phyloP scores from a whole-genome alignment of 2,888 invertebrate genomes.

The Piscicola geometra region DNA sequence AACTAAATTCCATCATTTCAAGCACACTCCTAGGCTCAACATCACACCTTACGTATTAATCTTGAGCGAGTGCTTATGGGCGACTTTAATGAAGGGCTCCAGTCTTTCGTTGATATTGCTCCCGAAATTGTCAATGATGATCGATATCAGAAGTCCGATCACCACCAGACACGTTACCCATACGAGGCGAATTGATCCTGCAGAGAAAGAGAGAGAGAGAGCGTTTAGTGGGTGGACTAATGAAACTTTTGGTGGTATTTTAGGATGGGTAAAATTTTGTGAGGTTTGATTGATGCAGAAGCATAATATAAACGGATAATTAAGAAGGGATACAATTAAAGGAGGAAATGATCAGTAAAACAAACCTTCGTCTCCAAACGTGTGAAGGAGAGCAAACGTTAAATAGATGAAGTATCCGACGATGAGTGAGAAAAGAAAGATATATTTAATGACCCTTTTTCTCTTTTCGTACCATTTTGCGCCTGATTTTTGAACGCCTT shows the following conservation, averaged over 20 bases:
- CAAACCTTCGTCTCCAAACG: conserved; percentile 37
- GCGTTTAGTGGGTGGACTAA: too few relatives aligned
- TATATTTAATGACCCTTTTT: conserved; percentile 18
- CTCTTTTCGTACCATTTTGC: conserved; percentile 27
- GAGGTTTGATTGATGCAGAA: too few relatives aligned
- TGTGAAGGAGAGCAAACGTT: conserved; percentile 46
- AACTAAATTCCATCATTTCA: too few relatives aligned
- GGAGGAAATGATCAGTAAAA: neutral
- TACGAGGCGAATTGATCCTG: conserved; percentile 48
- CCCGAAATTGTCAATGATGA: conserved; percentile 31
- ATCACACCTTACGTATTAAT: conserved; percentile 36
- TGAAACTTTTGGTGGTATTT: too few relatives aligned
- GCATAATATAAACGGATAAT: too few relatives aligned
- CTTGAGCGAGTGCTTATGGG: conserved; percentile 24
- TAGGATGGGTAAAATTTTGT: too few relatives aligned
- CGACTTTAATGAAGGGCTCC: conserved; percentile 20
- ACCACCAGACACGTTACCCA: conserved; percentile 46
- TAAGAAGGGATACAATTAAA: too few relatives aligned
- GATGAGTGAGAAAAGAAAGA: conserved; percentile 13
- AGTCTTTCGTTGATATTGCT: conserved; percentile 17
- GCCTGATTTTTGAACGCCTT: conserved; percentile 19
- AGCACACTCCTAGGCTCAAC: too few relatives aligned
- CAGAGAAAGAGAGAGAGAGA: conserved; percentile 27
- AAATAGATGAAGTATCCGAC: conserved; percentile 48
- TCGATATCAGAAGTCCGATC: conserved; percentile 37